Evolutionary conservation across 2,888 invertebrate genomes (phyloP), one percentile per base, ranked within the genome.

Genomic region (Metalampra italica): DNA sequence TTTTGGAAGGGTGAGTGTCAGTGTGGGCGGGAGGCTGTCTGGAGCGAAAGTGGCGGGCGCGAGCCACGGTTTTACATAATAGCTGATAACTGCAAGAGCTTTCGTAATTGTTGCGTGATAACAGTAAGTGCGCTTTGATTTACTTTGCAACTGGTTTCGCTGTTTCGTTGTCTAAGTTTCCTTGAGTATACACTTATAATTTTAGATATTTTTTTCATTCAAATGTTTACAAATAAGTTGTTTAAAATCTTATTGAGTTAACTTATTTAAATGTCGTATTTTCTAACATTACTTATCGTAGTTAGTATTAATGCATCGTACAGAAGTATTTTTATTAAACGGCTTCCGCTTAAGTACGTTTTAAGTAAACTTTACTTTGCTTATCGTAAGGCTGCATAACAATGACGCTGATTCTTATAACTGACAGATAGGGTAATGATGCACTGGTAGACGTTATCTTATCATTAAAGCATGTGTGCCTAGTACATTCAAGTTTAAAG

Each of bases 81-180:
- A 63, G 60, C 77, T 78, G 81, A 82, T 83, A 83, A 76, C 75
- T 69, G 71, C 46, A 43, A 48, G 69, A 72, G 69, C 76, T 81
- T 80, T 81, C 71, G 77, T 78, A 77, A 81, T 82, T 71, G 76
- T 82, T 76, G 76, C 78, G 78, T 81, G 85, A 85, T 85, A 86
- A 82, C 78, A 82, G 88, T 88, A 71, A 88, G 88, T 88, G 72
- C 46, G 72, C 47, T 63, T 58, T 62, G 60, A 62, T 64, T 63
- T 62, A 59, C 55, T 56, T 55, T 57, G 56, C 12, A 45, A 38
- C 29, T 38, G 45, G 37, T 45, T 47, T 45, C 40, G 44, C 45
- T 47, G 43, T 42, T 43, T 50, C 46, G 43, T 50, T 50, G 46
- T 50, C 43, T 50, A 38, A 34, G 46, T 43, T 50, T 43, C 7